Evolutionary conservation across 2,797 vertebrate species (phyloP).

Genomic region (Chrysocyon brachyurus): DNA sequence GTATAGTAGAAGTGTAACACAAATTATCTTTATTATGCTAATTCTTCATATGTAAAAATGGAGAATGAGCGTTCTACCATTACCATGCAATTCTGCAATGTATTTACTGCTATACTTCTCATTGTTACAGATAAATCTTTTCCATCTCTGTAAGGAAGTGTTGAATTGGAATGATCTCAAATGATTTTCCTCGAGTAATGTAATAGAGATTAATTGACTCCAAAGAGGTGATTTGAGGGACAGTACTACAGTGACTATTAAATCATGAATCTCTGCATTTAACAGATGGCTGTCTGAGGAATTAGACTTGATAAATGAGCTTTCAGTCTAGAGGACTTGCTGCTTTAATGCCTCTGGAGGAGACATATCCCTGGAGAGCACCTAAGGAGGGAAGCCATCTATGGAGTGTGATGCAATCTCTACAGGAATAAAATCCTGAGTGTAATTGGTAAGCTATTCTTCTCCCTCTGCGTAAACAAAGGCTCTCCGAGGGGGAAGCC

Average conservation of each 20-base stretch:
- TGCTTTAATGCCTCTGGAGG: not conserved
- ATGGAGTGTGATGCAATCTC: not conserved
- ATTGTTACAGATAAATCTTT: not conserved
- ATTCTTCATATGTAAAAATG: not conserved
- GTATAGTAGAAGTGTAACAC: not conserved
- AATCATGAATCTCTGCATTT: not conserved
- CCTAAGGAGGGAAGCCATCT: not conserved
- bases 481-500: not conserved
- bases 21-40: constrained; percentile 41
- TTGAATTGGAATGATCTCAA: not conserved
- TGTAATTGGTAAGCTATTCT: not conserved
- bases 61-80: not conserved
- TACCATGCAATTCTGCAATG: not conserved
- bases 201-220: constrained; percentile 18
- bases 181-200: constrained; percentile 8
- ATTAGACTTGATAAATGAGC: constrained; percentile 20
- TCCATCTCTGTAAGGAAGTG: not conserved
- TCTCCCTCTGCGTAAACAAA: not conserved
- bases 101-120: constrained; percentile 11
- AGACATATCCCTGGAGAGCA: not conserved
- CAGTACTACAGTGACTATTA: not conserved
- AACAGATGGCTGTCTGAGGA: constrained; percentile 30
- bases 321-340: not conserved
- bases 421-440: not conserved
- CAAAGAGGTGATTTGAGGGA: constrained; percentile 40